Percentiles rank a stretch among this genome's conserved stretches.
Conservation (phyloP, 2,797 vertebrate species). For the Taeniopygia guttata region DNA sequence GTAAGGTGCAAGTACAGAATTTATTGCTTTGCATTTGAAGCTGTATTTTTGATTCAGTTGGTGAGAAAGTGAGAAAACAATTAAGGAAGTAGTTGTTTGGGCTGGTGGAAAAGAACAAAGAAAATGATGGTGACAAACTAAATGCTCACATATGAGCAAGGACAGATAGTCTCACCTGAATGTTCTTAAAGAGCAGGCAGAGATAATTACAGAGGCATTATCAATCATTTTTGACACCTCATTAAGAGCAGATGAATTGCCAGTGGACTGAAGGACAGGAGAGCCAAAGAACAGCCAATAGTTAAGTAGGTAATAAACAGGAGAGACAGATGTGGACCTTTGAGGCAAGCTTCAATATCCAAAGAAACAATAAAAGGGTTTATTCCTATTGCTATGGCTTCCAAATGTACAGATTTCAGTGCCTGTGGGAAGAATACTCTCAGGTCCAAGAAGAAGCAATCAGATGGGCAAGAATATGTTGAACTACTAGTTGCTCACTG, state of each 20-base stretch:
- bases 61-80: background rate
- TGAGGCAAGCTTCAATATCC: background rate
- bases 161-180: slow-evolving; percentile 18
- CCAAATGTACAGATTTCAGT: background rate
- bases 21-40: background rate
- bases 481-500: background rate
- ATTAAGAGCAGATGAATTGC: slow-evolving; percentile 42
- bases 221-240: slow-evolving; percentile 58
- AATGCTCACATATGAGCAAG: background rate
- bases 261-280: slow-evolving; percentile 43
- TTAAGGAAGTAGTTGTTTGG: background rate
- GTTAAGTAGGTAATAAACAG: slow-evolving; percentile 31
- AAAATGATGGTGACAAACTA: background rate
- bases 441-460: background rate
- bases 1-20: background rate
- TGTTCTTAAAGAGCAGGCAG: slow-evolving; percentile 36
- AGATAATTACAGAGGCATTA: slow-evolving; percentile 10
- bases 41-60: background rate
- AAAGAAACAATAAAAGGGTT: background rate
- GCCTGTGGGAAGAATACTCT: background rate
- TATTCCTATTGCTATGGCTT: background rate
- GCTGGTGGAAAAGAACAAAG: background rate
- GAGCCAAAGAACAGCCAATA: background rate
- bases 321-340: background rate
- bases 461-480: background rate